Percentiles rank a stretch among this genome's conserved stretches.
These are phyloP conservation scores for Murina feae DNA, from an alignment of 2,113 vertebrate species.

Conservation along the genomic window DNA sequence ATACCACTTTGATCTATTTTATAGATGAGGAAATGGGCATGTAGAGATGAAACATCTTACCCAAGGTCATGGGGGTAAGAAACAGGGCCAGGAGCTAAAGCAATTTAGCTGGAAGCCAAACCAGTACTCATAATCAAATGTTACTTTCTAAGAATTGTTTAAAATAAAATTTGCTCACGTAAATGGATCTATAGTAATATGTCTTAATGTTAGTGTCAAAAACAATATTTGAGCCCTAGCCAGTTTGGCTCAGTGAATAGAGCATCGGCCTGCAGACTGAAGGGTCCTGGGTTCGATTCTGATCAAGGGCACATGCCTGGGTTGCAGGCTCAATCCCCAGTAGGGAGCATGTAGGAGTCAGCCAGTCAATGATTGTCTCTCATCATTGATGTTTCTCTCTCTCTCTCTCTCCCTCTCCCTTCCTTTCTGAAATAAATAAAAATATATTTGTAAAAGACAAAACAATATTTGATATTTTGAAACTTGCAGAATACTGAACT, in stretches of 20 bases:
- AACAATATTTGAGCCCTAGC: neutral
- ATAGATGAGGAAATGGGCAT: neutral
- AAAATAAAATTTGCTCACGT: neutral
- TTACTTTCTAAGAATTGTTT: neutral
- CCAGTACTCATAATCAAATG: neutral
- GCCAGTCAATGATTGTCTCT: too few species aligned
- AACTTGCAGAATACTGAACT: neutral
- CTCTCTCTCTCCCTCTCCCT: too few species aligned
- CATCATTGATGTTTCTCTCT: too few species aligned
- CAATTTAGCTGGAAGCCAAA: neutral
- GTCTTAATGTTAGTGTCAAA: neutral
- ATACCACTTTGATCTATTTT: neutral
- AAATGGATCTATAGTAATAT: neutral
- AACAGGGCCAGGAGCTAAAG: neutral
- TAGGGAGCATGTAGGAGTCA: too few species aligned
- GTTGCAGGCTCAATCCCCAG: too few species aligned
- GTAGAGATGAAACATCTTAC: neutral
- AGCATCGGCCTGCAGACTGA: too few species aligned
- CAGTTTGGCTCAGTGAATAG: too few species aligned
- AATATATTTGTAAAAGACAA: neutral
- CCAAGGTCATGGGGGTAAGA: neutral
- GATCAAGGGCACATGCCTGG: too few species aligned
- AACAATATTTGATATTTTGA: constrained; percentile 23
- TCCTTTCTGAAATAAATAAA: too few species aligned
- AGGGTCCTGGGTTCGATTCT: too few species aligned